phyloP scores from a whole-genome alignment of 53 echinoderm and acorn worm genomes.

The Pentamera pediparva region DNA sequence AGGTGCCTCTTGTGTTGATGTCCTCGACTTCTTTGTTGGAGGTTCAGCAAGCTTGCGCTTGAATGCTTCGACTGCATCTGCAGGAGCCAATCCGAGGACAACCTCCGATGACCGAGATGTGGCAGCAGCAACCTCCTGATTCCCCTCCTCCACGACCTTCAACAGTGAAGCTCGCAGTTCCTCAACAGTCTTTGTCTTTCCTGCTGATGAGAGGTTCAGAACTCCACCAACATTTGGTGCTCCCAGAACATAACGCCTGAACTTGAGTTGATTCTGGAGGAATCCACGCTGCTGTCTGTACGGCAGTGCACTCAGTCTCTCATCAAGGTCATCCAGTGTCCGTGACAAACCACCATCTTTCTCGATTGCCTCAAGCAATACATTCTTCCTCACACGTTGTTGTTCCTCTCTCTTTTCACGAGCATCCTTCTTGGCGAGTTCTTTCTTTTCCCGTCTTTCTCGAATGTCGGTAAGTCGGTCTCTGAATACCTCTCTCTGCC shows the following conservation, averaged over 20 bases:
- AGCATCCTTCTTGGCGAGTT: slow-evolving; percentile 2
- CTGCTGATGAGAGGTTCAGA: slow-evolving; percentile 28
- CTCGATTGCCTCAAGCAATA: not conserved
- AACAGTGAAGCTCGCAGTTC: slow-evolving; percentile 1
- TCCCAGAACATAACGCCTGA: slow-evolving; percentile 12
- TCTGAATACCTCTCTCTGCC: not conserved
- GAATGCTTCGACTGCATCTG: slow-evolving; percentile 13
- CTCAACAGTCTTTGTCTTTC: slow-evolving; percentile 10
- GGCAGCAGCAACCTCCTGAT: not conserved
- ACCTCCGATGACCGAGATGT: not conserved
- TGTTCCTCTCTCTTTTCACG: slow-evolving; percentile 10
- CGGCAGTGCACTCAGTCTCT: not conserved
- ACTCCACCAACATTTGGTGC: slow-evolving; percentile 30
- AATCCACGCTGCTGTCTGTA: not conserved
- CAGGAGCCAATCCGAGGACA: slow-evolving; percentile 10
- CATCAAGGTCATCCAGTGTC: not conserved
- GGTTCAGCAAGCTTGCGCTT: not conserved
- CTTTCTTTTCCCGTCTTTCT: slow-evolving; percentile 1
- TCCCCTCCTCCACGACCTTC: not conserved
- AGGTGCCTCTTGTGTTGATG: not conserved
- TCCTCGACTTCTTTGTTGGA: not conserved
- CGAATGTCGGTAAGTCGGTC: slow-evolving; percentile 5
- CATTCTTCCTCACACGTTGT: slow-evolving; percentile 8
- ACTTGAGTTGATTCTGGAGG: slow-evolving; percentile 27
- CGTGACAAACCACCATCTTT: slow-evolving; percentile 11